Evolutionary conservation across 2,888 invertebrate genomes (phyloP).

Genomic region (Litoditis marina): DNA sequence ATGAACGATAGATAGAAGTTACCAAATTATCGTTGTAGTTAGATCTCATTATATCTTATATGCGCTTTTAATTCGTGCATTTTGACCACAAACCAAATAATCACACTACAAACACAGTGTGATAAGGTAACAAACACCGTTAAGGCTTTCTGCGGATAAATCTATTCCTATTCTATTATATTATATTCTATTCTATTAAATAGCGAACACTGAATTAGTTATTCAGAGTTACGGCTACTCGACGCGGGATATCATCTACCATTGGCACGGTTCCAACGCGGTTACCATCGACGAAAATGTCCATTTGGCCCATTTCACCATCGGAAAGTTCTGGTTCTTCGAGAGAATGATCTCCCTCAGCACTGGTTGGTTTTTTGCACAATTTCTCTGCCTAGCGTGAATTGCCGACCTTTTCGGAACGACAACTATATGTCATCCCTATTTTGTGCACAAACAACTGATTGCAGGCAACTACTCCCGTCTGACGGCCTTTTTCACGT

Average conservation of each 20-base stretch:
- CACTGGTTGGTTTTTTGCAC: slow-evolving; percentile 39
- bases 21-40: too few relatives aligned
- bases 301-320: slow-evolving; percentile 62
- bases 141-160: too few relatives aligned
- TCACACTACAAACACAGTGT: too few relatives aligned
- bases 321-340: slow-evolving; percentile 57
- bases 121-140: too few relatives aligned
- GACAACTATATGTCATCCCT: neutral
- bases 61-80: too few relatives aligned
- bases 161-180: too few relatives aligned
- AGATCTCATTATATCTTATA: too few relatives aligned
- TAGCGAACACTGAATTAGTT: neutral
- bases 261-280: slow-evolving; percentile 57
- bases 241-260: slow-evolving; percentile 62
- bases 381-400: too few relatives aligned
- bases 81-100: too few relatives aligned
- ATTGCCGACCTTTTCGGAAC: too few relatives aligned
- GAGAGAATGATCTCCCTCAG: slow-evolving; percentile 60
- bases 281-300: slow-evolving; percentile 62
- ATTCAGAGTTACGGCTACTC: slow-evolving; percentile 62
- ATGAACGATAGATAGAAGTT: too few relatives aligned
- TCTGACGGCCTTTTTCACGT: slow-evolving; percentile 59
- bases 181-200: neutral
- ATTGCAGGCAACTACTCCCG: slow-evolving; percentile 62
- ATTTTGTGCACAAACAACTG: neutral